These are phyloP conservation scores for Solenodon paradoxus DNA, from an alignment of 2,113 vertebrate genomes.

Conservation along the genomic window DNA sequence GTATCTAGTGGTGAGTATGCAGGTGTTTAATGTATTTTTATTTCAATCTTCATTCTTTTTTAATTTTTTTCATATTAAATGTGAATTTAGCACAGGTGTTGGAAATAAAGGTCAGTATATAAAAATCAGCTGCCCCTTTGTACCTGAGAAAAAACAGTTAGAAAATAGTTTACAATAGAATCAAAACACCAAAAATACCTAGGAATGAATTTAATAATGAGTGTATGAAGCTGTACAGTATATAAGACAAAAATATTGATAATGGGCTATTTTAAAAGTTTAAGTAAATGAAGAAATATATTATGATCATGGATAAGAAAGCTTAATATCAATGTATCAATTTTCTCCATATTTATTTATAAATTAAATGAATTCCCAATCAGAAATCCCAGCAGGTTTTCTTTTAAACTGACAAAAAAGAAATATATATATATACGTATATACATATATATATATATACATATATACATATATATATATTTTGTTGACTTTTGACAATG, in stretches of 20 bases:
- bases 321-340: neutral
- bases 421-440: too few species aligned
- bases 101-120: neutral
- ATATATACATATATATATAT: neutral
- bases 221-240: neutral
- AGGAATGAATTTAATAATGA: neutral
- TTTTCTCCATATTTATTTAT: neutral
- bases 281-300: constrained; percentile 21
- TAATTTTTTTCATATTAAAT: constrained; percentile 29
- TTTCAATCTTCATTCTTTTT: neutral
- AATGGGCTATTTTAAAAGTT: neutral
- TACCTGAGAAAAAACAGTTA: neutral
- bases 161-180: neutral
- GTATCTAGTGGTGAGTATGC: neutral
- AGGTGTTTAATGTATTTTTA: neutral
- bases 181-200: neutral
- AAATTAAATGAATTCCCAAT: neutral
- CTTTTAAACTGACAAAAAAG: neutral
- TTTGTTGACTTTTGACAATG: neutral
- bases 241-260: neutral
- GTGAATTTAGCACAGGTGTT: neutral
- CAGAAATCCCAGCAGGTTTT: neutral
- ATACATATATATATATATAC: too few species aligned
- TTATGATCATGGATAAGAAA: neutral
- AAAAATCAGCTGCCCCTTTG: neutral